Conservation (phyloP, 2,797 vertebrate species). For the Ctenopoma kingsleyae region DNA sequence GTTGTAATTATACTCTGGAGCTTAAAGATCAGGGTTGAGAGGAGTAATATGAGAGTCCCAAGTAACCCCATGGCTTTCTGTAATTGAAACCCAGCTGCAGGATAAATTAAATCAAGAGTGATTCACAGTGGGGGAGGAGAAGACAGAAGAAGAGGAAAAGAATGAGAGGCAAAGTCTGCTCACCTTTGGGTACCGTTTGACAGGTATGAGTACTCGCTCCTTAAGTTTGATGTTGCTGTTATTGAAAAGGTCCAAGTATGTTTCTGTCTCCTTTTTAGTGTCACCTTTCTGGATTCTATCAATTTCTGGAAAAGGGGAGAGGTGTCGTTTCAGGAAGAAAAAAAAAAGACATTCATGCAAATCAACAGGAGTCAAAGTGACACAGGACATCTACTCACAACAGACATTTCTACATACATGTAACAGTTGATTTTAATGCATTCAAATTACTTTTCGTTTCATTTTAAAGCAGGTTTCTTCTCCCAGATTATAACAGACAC, state of each 20-base stretch:
- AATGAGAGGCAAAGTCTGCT: slow-evolving; percentile 50
- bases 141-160: no score
- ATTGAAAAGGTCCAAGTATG: slow-evolving; percentile 97
- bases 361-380: slow-evolving; percentile 8
- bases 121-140: not conserved
- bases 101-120: slow-evolving; percentile 62
- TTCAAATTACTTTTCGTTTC: not conserved
- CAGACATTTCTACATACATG: not conserved
- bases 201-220: slow-evolving; percentile 96
- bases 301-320: slow-evolving; percentile 87
- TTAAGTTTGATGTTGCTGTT: slow-evolving; percentile 98
- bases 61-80: slow-evolving; percentile 65
- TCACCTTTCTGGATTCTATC: slow-evolving; percentile 97
- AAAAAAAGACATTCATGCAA: slow-evolving; percentile 13
- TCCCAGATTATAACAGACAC: no score
- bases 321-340: slow-evolving; percentile 37
- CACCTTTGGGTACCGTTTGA: slow-evolving; percentile 98
- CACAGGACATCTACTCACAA: not conserved
- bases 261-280: slow-evolving; percentile 92
- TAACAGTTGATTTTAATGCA: no score
- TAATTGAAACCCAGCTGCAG: slow-evolving; percentile 65
- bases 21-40: slow-evolving; percentile 61
- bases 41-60: slow-evolving; percentile 60
- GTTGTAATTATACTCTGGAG: slow-evolving; percentile 60
- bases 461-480: not conserved